Evolutionary conservation across 2,797 vertebrate genomes (phyloP).

Genomic region (Phoeniculus purpureus): DNA sequence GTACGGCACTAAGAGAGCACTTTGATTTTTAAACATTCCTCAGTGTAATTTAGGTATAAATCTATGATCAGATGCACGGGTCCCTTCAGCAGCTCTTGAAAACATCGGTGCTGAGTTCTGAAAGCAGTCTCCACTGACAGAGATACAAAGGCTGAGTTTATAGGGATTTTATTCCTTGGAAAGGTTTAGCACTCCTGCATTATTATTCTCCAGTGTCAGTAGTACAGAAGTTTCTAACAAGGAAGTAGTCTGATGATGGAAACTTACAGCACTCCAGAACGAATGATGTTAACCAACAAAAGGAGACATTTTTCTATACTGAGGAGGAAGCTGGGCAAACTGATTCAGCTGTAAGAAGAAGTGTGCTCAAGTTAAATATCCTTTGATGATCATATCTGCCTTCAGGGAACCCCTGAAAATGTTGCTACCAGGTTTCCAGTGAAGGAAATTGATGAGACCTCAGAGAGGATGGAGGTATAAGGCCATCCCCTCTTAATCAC

Average conservation of each 20-base stretch:
- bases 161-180: neutral
- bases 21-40: neutral
- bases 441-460: neutral
- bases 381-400: neutral
- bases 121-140: neutral
- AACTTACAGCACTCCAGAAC: neutral
- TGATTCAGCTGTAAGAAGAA: neutral
- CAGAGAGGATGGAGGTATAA: neutral
- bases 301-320: constrained; percentile 21
- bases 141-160: neutral
- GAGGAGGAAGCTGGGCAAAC: neutral
- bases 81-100: neutral
- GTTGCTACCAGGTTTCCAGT: neutral
- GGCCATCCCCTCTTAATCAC: neutral
- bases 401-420: neutral
- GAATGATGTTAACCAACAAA: neutral
- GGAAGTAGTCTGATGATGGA: neutral
- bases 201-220: neutral
- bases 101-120: neutral
- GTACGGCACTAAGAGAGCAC: neutral
- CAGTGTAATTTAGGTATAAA: neutral
- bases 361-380: neutral
- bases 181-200: neutral
- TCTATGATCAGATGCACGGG: neutral
- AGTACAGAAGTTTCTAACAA: neutral